Base-by-base conservation (phyloP, 2,888 invertebrate genomes). In the Lumbricus terrestris region DNA sequence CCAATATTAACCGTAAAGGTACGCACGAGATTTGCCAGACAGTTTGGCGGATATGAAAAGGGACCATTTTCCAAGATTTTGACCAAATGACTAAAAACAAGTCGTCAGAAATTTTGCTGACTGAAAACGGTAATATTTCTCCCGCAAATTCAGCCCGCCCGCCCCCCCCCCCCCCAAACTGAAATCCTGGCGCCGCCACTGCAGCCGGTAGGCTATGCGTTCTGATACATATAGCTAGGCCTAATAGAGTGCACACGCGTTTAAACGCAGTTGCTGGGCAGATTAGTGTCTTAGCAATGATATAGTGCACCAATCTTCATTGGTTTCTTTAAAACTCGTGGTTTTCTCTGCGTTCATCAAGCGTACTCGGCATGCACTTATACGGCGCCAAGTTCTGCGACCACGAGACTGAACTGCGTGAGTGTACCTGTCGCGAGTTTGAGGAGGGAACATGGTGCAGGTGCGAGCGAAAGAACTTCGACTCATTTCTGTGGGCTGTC, bases 321-420 rank as follows among this genome's bases (percentile, higher is more conserved):
- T n/a, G n/a, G 8, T 69, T 69, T n/a, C 69, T 69, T 16, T 69
- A n/a, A 69, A 29, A 69, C 69, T 69, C 69, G 13, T 85, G 85
- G 23, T 85, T 85, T 83, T 85, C 34, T 85, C 35, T 85, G 85
- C 35, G 20, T 37, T 85, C 35, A 37, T 85, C 35, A 35, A 99
- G 99, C 97, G 99, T 99, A 96, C 98, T 99, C 96, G 99, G 99
- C 96, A 99, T 99, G 99, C 98, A 99, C 97, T 97, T 99, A 96
- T 99, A 99, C 97, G 99, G 99, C 96, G 99, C 99, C 97, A 99
- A 99, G 97, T 99, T 99, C 97, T 99, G 99, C 97, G 97, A 97
- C 37, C 91, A 91, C 90, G n/a, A 34, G 69, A 88, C 33, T 23
- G 90, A 88, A 88, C 82, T 16, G 88, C 85, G 91, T 23, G 34